These are phyloP conservation scores for Slavum lentiscoides DNA, from an alignment of 2,888 invertebrate species.

Conservation along the genomic window DNA sequence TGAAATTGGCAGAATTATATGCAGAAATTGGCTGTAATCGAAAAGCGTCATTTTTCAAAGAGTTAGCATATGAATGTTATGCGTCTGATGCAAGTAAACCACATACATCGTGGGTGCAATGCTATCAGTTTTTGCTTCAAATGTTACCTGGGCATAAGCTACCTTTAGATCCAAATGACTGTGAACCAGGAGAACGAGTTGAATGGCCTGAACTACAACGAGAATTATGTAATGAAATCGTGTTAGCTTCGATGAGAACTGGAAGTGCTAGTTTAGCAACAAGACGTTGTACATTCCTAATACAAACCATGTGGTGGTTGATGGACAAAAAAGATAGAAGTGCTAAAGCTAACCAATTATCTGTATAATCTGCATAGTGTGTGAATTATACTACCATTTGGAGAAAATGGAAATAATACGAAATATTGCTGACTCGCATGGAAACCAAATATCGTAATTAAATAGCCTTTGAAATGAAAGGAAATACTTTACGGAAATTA, in stretches of 20 bases:
- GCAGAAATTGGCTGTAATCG: slow-evolving; percentile 87
- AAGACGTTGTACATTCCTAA: slow-evolving; percentile 89
- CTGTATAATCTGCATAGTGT: too few species aligned
- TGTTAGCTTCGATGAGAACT: slow-evolving; percentile 87
- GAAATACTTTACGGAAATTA: too few species aligned
- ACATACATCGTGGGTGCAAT: slow-evolving; percentile 87
- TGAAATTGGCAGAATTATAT: slow-evolving; percentile 87
- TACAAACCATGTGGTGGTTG: slow-evolving; percentile 88
- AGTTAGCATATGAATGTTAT: slow-evolving; percentile 89
- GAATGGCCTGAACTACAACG: slow-evolving; percentile 87
- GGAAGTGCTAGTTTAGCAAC: slow-evolving; percentile 90
- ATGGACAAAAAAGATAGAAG: slow-evolving; percentile 74
- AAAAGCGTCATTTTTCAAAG: slow-evolving; percentile 93
- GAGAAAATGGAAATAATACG: too few species aligned
- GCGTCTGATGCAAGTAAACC: slow-evolving; percentile 80
- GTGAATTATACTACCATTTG: too few species aligned
- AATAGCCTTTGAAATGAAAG: too few species aligned
- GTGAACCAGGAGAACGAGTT: slow-evolving; percentile 63
- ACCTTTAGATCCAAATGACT: slow-evolving; percentile 84
- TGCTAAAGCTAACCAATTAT: slow-evolving; percentile 59
- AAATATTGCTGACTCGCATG: too few species aligned
- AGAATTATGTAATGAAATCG: slow-evolving; percentile 88
- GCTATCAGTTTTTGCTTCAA: slow-evolving; percentile 88
- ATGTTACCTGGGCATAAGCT: slow-evolving; percentile 90
- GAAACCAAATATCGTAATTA: too few species aligned